Evolutionary conservation across 2,888 invertebrate species (phyloP), one percentile per base, ranked within the genome.

Genomic region (Melanostoma mellinum): DNA sequence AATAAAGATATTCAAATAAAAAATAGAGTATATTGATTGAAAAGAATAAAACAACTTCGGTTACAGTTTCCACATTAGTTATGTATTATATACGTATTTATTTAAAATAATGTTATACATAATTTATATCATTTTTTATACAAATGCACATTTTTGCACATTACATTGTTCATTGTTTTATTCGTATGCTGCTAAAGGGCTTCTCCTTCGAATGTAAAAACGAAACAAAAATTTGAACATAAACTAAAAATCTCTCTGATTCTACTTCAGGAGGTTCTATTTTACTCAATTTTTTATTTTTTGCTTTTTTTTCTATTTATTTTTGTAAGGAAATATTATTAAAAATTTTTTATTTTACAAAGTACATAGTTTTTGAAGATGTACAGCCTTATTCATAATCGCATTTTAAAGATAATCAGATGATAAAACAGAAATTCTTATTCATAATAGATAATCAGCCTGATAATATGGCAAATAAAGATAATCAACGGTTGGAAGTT

Each of bases 181-280:
- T 79, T 84, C 79, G 84, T 84, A 84, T 84, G 84, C 79, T 84
- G 84, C 84, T 78, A 84, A 75, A 79, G 79, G 84, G 79, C 84
- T 84, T 60, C 74, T 75, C 79, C 55, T 6, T 74, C 73, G 10
- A 77, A 63, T 82, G 77, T 77, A 72, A 77, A 69, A 55, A 75
- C 46, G 52, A 65, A 42, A 56, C 4, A 35, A 35, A 67, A 42
- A 56, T 69, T 38, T 48, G 20, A 20, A 20, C 20, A 20, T 56
- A 30, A 75, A 71, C 53, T 55, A 46, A 75, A 84, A 77, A 76
- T 50, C 55, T 76, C 76, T 56, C 68, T 65, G 33, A 67, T 55
- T 42, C 30, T 55, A 40, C 67, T 50, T 67, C 61, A 72, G 52
- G 55, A 61, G 67, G 81, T 81, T 68, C 50, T 67, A 4, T 40